phyloP scores from a whole-genome alignment of 2,113 vertebrate species.

The Apodemus speciosus region DNA sequence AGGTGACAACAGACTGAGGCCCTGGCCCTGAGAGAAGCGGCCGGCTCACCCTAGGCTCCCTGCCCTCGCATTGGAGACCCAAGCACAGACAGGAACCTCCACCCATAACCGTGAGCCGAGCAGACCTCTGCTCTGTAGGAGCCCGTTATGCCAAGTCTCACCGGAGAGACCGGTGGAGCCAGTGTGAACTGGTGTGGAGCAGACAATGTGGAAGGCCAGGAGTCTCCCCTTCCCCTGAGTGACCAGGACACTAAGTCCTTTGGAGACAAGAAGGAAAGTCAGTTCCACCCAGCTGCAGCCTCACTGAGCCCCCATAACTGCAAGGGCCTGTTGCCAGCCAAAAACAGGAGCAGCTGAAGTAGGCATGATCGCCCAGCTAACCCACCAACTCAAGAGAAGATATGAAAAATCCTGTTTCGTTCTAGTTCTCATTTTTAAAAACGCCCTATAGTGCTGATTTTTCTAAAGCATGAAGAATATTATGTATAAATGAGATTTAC shows the following conservation, averaged over 20 bases:
- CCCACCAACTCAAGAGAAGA: background rate
- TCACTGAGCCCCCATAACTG: background rate
- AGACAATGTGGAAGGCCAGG: background rate
- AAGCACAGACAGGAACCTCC: background rate
- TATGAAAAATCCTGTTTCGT: background rate
- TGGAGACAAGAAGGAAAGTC: accelerated
- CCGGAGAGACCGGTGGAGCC: background rate
- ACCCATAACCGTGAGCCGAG: background rate
- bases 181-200: accelerated
- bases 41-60: background rate
- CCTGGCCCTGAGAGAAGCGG: too few species aligned
- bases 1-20: background rate
- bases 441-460: background rate
- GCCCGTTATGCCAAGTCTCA: background rate
- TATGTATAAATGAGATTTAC: background rate
- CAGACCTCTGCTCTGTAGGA: background rate
- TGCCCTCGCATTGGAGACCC: background rate
- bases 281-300: too few species aligned
- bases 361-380: background rate
- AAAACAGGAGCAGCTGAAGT: background rate
- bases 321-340: background rate
- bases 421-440: background rate
- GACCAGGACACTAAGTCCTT: background rate
- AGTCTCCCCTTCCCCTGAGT: background rate
- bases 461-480: background rate